phyloP scores from a whole-genome alignment of 2,888 invertebrate genomes.

The Rosalia funebris region DNA sequence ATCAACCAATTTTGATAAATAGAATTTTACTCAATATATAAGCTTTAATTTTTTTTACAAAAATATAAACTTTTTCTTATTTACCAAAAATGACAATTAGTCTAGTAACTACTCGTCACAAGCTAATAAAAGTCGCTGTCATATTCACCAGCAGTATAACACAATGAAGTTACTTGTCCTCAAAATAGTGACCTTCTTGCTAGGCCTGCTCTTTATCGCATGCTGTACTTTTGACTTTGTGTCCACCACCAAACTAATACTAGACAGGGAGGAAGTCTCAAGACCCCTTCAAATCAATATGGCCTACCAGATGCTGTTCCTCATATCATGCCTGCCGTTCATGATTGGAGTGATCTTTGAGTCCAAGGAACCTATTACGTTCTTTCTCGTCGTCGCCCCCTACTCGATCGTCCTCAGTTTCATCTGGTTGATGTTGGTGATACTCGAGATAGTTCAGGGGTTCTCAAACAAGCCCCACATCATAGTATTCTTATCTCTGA shows the following conservation, averaged over 20 bases:
- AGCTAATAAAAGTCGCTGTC: not conserved
- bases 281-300: slow-evolving; percentile 20
- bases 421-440: slow-evolving; percentile 18
- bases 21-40: too few relatives aligned
- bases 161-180: not conserved
- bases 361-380: slow-evolving; percentile 8
- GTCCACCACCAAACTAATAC: slow-evolving; percentile 10
- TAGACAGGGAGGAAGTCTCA: not conserved
- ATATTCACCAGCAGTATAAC: not conserved
- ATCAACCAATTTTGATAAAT: too few relatives aligned
- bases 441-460: not conserved
- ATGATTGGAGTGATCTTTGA: slow-evolving; percentile 23
- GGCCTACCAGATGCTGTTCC: slow-evolving; percentile 27
- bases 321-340: slow-evolving; percentile 26
- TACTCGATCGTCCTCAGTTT: slow-evolving; percentile 17
- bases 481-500: slow-evolving; percentile 7
- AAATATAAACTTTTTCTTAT: not conserved
- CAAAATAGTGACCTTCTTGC: slow-evolving; percentile 5
- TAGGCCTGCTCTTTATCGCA: slow-evolving; percentile 2
- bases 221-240: slow-evolving; percentile 15
- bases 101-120: not conserved
- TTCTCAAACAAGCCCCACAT: not conserved
- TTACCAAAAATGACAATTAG: not conserved
- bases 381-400: slow-evolving; percentile 13
- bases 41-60: too few relatives aligned